Evolutionary conservation across 2,113 vertebrate species (phyloP).

Genomic region (Alexandromys fortis): DNA sequence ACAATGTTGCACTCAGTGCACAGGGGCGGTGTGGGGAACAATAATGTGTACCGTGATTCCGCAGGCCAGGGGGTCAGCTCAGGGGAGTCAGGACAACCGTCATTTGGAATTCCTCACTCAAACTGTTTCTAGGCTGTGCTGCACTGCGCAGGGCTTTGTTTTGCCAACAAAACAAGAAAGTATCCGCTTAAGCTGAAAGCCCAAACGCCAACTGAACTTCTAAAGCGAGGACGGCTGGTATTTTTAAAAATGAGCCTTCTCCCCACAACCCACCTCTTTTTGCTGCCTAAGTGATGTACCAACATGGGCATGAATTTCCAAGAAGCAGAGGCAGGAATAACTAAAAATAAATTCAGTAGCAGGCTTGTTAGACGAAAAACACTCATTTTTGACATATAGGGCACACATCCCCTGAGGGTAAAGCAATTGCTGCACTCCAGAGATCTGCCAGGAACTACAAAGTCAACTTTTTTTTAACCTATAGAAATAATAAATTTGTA

Average conservation of each 20-base stretch:
- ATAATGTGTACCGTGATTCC: slow-evolving; percentile 77
- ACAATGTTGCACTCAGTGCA: slow-evolving; percentile 82
- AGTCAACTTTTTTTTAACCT: slow-evolving; percentile 15
- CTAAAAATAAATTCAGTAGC: slow-evolving; percentile 68
- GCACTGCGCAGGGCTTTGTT: slow-evolving; percentile 41
- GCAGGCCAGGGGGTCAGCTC: slow-evolving; percentile 74
- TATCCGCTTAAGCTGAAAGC: slow-evolving; percentile 58
- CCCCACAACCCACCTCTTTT: neutral
- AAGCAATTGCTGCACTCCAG: slow-evolving; percentile 54
- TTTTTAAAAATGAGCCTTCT: slow-evolving; percentile 18
- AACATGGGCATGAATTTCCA: slow-evolving; percentile 60
- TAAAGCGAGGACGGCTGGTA: neutral
- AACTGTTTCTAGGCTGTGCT: slow-evolving; percentile 1
- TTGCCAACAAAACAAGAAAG: slow-evolving; percentile 55
- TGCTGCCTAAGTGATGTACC: slow-evolving; percentile 53
- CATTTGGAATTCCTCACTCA: slow-evolving; percentile 54
- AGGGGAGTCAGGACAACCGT: slow-evolving; percentile 56
- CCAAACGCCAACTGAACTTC: slow-evolving; percentile 19
- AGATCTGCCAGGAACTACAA: slow-evolving; percentile 58
- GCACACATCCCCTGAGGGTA: slow-evolving; percentile 3
- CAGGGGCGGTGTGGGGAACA: slow-evolving; percentile 59
- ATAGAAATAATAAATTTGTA: slow-evolving; percentile 57
- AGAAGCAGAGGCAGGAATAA: slow-evolving; percentile 77
- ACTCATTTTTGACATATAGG: slow-evolving; percentile 51
- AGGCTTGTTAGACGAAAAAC: slow-evolving; percentile 72